Evolutionary conservation across 1,140 invertebrate genomes (phyloP).

Genomic region (Trachymyrmex cornetzi): DNA sequence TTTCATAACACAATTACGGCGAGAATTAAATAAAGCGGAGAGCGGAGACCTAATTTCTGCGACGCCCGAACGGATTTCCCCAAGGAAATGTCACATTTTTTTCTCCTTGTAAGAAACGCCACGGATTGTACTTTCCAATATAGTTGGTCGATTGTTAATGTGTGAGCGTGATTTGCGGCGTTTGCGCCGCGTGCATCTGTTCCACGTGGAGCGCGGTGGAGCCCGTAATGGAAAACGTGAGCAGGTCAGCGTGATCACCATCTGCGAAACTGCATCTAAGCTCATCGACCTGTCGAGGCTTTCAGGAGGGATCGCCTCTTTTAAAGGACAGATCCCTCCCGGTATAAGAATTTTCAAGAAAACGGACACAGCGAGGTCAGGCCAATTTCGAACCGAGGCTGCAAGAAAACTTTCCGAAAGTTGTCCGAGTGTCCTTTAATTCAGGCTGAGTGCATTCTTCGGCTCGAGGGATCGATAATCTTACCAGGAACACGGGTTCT

Average conservation of each 20-base stretch:
- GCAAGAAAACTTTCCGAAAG: not conserved
- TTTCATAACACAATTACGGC: not conserved
- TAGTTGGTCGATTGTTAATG: conserved; percentile 29
- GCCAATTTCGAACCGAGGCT: not conserved
- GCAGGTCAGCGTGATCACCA: conserved; percentile 38
- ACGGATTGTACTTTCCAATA: conserved; percentile 29
- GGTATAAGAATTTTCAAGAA: conserved; percentile 59
- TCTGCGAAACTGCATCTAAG: conserved; percentile 35
- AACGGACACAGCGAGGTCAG: not conserved
- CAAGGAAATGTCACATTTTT: not conserved
- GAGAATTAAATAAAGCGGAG: not conserved
- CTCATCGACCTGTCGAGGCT: conserved; percentile 11
- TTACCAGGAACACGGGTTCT: not conserved
- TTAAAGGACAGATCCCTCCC: conserved; percentile 64
- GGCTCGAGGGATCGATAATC: not conserved
- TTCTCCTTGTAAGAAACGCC: conserved; percentile 7
- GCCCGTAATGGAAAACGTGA: conserved; percentile 63
- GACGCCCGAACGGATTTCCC: conserved; percentile 12
- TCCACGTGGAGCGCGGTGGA: conserved; percentile 53
- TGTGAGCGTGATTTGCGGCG: not conserved
- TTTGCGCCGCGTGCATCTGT: conserved; percentile 15
- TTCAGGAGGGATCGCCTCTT: conserved; percentile 47
- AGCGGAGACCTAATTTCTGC: conserved; percentile 38
- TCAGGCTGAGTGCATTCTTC: not conserved
- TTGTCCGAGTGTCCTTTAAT: not conserved